These are phyloP conservation scores for Schizaphis graminum DNA, from an alignment of 2,888 invertebrate genomes.

Conservation along the genomic window DNA sequence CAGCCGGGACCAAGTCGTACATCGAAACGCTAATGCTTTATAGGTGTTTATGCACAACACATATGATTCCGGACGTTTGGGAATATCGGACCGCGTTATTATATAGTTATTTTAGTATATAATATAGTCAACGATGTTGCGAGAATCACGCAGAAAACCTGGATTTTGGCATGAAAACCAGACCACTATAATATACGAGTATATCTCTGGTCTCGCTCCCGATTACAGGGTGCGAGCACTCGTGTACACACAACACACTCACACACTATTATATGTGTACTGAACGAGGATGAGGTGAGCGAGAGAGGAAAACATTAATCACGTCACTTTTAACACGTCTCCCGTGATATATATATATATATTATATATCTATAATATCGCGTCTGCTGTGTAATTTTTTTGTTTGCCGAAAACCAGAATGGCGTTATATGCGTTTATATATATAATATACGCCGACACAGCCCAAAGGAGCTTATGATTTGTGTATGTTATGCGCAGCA, in stretches of 20 bases:
- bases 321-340: slow-evolving; percentile 62
- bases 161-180: slow-evolving; percentile 64
- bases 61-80: slow-evolving; percentile 56
- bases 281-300: neutral
- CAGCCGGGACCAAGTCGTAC: slow-evolving; percentile 4
- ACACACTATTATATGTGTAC: neutral
- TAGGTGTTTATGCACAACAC: neutral
- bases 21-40: slow-evolving; percentile 27
- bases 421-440: neutral
- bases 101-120: slow-evolving; percentile 12
- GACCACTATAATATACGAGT: slow-evolving; percentile 54
- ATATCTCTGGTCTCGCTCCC: neutral
- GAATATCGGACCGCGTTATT: slow-evolving; percentile 30
- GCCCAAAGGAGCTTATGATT: slow-evolving; percentile 59
- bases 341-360: neutral
- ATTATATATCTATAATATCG: slow-evolving; percentile 33
- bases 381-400: slow-evolving; percentile 51
- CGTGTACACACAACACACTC: neutral
- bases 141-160: slow-evolving; percentile 31
- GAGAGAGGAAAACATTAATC: slow-evolving; percentile 63
- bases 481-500: slow-evolving; percentile 18
- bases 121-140: neutral
- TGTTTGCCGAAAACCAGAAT: slow-evolving; percentile 61
- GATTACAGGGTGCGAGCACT: slow-evolving; percentile 24
- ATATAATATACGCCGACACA: slow-evolving; percentile 47